A percentile compares a stretch with the other conserved stretches of the same genome.
Evolutionary conservation across 2,888 invertebrate genomes (phyloP).

Genomic region (Mellilla xanthometata): DNA sequence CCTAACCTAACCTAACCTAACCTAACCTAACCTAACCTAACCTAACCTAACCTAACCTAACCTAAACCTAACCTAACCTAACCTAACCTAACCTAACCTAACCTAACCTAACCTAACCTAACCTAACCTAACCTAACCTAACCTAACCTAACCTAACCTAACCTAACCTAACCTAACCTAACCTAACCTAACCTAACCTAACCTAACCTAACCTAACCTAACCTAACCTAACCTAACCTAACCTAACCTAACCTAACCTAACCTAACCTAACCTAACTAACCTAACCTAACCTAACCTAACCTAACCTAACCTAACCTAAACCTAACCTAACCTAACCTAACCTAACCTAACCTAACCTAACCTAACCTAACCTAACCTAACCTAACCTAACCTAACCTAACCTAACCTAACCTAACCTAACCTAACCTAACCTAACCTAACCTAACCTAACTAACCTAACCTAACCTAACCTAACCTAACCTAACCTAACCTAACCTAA

Average conservation of each 20-base stretch:
- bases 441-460: slow-evolving; percentile 2
- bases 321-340: slow-evolving; percentile 8
- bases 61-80: slow-evolving; percentile 14
- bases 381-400: slow-evolving; percentile 16
- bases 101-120: slow-evolving; percentile 30
- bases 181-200: slow-evolving; percentile 4
- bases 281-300: slow-evolving; percentile 20
- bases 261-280: slow-evolving; percentile 26
- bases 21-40: slow-evolving; percentile 14
- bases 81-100: slow-evolving; percentile 29
- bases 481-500: slow-evolving; percentile 2
- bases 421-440: slow-evolving; percentile 8
- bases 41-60: slow-evolving; percentile 14
- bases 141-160: slow-evolving; percentile 25
- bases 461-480: slow-evolving; percentile 2
- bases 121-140: slow-evolving; percentile 34
- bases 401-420: slow-evolving; percentile 20
- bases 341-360: slow-evolving; percentile 12
- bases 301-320: slow-evolving; percentile 5
- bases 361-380: slow-evolving; percentile 11
- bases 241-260: slow-evolving; percentile 6
- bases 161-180: slow-evolving; percentile 4
- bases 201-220: slow-evolving; percentile 4
- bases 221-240: slow-evolving; percentile 4
- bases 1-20: slow-evolving; percentile 15